Base-by-base conservation (phyloP, 2,113 vertebrate genomes). In the Fregata magnificens region DNA sequence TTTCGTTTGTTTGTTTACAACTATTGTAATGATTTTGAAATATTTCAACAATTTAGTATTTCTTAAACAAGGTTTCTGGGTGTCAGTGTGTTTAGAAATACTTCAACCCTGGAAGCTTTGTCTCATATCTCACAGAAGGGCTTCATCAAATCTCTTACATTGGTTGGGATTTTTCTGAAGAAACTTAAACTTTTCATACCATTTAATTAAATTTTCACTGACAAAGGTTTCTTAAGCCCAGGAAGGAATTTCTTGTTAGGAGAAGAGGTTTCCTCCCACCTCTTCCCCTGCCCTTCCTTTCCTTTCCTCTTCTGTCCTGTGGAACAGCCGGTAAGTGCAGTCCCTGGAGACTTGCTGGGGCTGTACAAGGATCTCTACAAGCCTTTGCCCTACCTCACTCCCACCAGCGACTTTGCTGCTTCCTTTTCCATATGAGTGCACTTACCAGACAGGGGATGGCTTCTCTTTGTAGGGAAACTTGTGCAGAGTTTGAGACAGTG, bases 261-360 rank as follows among this genome's bases (percentile, higher is more conserved):
- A 95, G 77, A 93, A 84, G 50, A 89, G 62, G 82, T 74, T 93
- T 94, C 78, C 82, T 94, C 92, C 66, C 82, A 90, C 82, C 36
- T 93, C 71, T 96, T 93, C 49, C 87, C 40, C 13, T 93, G 71
- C 32, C 70, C 85, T 96, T 88, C 85, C 90, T 94, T 79, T 32
- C 29, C 53, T 94, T 97, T 93, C 87, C 85, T 96, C 49, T 82
- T 79, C 62, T 85, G 49, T 93, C 31, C 36, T 80, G 58, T 82
- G 78, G 52, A 95, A 83, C 58, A 70, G 49, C 15, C 1, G 0
- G 56, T 67, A 52, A 85, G 28, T 7, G 7, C 20, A n/a, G 61
- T 67, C 90, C 45, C 90, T 49, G 49, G 82, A 79, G 90, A 73
- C 28, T n/a, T n/a, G 28, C 58, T 49, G 70, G 28, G 78, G 44